Evolutionary conservation across 2,888 invertebrate genomes (phyloP).

Genomic region (Pelosia muscerda): DNA sequence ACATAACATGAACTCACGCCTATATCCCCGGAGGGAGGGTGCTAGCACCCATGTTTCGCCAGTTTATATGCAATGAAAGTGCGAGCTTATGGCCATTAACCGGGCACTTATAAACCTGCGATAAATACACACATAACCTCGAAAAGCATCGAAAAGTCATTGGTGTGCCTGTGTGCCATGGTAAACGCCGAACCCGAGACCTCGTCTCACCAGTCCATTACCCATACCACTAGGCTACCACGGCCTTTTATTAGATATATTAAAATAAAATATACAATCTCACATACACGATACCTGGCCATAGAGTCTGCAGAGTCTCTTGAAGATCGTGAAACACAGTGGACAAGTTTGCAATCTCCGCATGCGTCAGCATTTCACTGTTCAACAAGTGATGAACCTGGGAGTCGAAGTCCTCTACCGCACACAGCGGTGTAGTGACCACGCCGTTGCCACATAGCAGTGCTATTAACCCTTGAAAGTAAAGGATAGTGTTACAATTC

Average conservation of each 20-base stretch:
- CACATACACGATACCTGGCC: slow-evolving; percentile 18
- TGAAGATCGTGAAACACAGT: slow-evolving; percentile 18
- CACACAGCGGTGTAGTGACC: slow-evolving; percentile 6
- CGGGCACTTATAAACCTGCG: no score
- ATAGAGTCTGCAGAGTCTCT: slow-evolving; percentile 6
- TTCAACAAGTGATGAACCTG: slow-evolving; percentile 19
- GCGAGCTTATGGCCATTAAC: no score
- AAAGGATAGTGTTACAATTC: background rate
- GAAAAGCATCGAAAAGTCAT: no score
- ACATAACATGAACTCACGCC: no score
- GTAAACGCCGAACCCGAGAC: no score
- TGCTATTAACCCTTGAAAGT: slow-evolving; percentile 7
- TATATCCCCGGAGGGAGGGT: no score
- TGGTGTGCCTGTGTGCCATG: no score
- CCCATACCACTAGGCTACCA: no score
- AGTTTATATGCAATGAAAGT: no score
- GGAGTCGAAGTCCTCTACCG: slow-evolving; percentile 22
- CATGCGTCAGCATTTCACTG: slow-evolving; percentile 15
- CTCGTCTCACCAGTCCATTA: no score
- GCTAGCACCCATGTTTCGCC: no score
- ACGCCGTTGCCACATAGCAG: background rate
- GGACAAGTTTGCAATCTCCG: slow-evolving; percentile 19
- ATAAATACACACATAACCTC: no score
- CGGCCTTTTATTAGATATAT: background rate
- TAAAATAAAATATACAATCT: background rate